Evolutionary conservation across 2,888 invertebrate species (phyloP).

Genomic region (Creontiades dilutus): DNA sequence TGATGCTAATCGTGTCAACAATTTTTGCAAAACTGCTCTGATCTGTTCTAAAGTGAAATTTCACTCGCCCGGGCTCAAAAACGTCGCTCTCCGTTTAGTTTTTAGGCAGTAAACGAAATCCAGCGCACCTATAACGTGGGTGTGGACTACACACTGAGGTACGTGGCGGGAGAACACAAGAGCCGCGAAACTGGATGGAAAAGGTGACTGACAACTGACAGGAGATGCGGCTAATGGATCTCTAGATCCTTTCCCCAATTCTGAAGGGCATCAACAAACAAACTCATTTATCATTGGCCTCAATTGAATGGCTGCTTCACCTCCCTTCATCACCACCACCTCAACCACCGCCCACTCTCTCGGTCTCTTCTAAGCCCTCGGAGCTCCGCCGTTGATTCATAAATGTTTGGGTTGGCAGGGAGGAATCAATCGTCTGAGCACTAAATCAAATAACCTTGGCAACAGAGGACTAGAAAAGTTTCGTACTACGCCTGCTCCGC

Average conservation of each 20-base stretch:
- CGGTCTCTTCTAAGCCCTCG: background rate
- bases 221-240: conserved; percentile 28
- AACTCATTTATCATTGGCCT: conserved; percentile 34
- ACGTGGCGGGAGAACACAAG: background rate
- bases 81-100: background rate
- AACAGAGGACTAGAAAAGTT: no score
- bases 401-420: background rate
- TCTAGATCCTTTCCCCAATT: conserved; percentile 17
- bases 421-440: background rate
- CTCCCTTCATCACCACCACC: background rate
- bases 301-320: background rate
- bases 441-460: no score
- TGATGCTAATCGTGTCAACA: no score
- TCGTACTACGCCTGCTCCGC: no score
- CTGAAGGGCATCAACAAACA: conserved; percentile 36
- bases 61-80: background rate
- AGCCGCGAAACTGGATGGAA: conserved; percentile 20
- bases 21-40: no score
- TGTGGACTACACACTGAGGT: background rate
- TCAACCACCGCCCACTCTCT: background rate
- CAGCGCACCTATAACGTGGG: background rate
- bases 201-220: conserved; percentile 36
- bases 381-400: background rate
- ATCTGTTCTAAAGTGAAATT: no score
- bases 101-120: background rate